phyloP scores from a whole-genome alignment of 2,888 invertebrate species.

The Stegophylla sp. region DNA sequence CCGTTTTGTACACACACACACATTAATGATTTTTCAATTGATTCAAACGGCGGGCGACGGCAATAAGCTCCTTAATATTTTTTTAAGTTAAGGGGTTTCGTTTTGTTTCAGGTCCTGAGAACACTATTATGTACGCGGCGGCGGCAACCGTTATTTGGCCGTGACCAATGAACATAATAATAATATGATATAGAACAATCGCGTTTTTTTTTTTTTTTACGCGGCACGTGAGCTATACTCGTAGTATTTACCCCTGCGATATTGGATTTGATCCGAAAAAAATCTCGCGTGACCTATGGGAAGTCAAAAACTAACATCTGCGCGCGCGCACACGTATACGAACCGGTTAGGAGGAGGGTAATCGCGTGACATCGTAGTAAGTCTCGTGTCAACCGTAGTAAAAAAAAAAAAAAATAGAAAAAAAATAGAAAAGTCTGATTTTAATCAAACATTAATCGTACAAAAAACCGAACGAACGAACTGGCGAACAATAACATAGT shows the following conservation, averaged over 20 bases:
- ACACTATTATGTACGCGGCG: neutral
- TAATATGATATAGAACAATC: constrained; percentile 16
- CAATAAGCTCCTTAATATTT: constrained; percentile 15
- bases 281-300: constrained; percentile 54
- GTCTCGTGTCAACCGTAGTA: constrained; percentile 46
- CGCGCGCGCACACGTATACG: constrained; percentile 39
- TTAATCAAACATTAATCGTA: constrained; percentile 40
- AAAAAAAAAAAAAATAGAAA: constrained; percentile 4
- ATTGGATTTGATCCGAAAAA: constrained; percentile 50
- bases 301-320: constrained; percentile 57
- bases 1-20: neutral
- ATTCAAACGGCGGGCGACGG: neutral
- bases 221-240: constrained; percentile 44
- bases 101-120: constrained; percentile 19
- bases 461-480: neutral
- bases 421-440: constrained; percentile 4
- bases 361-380: constrained; percentile 53
- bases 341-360: constrained; percentile 40
- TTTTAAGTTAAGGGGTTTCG: neutral
- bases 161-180: constrained; percentile 14
- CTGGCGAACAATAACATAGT: neutral
- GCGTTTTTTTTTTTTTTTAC: constrained; percentile 35
- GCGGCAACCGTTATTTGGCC: constrained; percentile 23
- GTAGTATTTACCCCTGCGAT: constrained; percentile 21
- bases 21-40: constrained; percentile 12